Evolutionary conservation across 2,888 invertebrate species (phyloP).

Genomic region (Agriopis aurantiaria): DNA sequence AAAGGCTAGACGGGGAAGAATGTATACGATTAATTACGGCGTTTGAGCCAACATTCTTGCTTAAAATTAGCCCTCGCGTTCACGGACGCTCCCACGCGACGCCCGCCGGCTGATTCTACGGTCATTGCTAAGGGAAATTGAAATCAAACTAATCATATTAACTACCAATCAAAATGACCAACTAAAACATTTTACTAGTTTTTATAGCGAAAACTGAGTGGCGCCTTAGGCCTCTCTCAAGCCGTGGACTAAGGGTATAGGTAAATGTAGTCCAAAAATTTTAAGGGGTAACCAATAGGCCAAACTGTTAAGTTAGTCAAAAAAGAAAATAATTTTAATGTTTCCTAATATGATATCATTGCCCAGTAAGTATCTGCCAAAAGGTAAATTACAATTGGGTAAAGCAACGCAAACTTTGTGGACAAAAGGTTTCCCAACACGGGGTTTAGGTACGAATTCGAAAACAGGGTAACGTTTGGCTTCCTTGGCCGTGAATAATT

Average conservation of each 20-base stretch:
- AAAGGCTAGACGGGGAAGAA: conserved; percentile 67
- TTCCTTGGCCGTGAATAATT: conserved; percentile 22
- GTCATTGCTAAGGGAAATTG: conserved; percentile 31
- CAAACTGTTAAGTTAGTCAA: too few relatives aligned
- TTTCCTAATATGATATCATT: background rate
- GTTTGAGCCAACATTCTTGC: conserved; percentile 75
- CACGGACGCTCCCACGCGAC: conserved; percentile 65
- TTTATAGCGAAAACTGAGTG: too few relatives aligned
- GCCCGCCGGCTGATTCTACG: conserved; percentile 21
- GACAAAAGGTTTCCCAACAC: conserved; percentile 13
- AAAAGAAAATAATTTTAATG: too few relatives aligned
- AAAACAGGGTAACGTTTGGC: conserved; percentile 18
- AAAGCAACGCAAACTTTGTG: conserved; percentile 8
- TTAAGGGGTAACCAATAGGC: too few relatives aligned
- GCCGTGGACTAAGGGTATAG: too few relatives aligned
- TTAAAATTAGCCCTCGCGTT: conserved; percentile 73
- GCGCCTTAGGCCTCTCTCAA: too few relatives aligned
- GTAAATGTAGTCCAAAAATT: too few relatives aligned
- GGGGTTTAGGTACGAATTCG: conserved; percentile 11
- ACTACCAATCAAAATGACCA: too few relatives aligned
- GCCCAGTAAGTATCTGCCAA: background rate
- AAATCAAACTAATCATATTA: conserved; percentile 19
- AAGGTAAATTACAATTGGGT: background rate
- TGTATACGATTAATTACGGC: conserved; percentile 72
- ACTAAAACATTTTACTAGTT: too few relatives aligned